Conservation (phyloP, 2,797 vertebrate genomes). For the Coendou prehensilis region DNA sequence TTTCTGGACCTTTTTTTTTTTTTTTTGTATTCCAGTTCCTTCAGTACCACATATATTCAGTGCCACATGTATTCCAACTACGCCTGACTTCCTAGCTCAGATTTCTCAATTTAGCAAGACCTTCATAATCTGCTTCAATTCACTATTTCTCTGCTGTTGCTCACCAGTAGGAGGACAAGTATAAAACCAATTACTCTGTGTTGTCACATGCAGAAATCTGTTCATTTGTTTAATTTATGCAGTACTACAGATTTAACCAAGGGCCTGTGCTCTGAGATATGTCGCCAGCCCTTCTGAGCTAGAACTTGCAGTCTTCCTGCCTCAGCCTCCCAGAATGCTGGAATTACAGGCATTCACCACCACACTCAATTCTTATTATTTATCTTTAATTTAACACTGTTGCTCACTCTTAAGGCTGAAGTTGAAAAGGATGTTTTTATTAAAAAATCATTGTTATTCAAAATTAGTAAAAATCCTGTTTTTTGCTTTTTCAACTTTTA, state of each 20-base stretch:
- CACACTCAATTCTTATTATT: not conserved
- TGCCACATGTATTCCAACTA: not conserved
- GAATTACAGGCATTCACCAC: not conserved
- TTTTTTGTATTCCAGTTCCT: too few relatives aligned
- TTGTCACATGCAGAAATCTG: not conserved
- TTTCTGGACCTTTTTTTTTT: not conserved
- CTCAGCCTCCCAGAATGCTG: not conserved
- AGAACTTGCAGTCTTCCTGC: not conserved
- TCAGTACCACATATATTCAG: not conserved
- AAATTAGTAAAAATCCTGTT: not conserved
- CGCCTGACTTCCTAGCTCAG: not conserved
- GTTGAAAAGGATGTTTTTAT: conserved; percentile 35
- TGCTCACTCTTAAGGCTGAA: not conserved
- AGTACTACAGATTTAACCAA: not conserved
- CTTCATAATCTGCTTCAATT: not conserved
- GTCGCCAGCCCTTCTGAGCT: not conserved
- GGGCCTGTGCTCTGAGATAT: not conserved
- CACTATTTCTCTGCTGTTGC: not conserved
- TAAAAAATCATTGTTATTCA: conserved; percentile 31
- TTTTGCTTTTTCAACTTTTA: conserved; percentile 18
- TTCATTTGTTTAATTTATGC: not conserved
- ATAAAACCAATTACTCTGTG: not conserved
- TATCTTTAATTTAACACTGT: not conserved
- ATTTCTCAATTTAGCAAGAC: not conserved
- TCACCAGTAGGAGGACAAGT: not conserved